phyloP scores from a whole-genome alignment of 1,140 invertebrate genomes.

The Coboldia fuscipes region DNA sequence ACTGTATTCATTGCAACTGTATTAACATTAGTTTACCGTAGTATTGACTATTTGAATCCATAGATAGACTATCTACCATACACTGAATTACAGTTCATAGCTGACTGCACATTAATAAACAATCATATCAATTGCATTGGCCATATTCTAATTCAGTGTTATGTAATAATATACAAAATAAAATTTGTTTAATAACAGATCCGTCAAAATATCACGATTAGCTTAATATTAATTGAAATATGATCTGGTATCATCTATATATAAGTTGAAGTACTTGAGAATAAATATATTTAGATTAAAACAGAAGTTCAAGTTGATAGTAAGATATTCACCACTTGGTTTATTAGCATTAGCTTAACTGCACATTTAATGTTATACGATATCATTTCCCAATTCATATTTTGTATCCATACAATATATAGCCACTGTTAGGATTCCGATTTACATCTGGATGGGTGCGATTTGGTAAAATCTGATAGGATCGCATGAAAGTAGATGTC shows the following conservation, averaged over 20 bases:
- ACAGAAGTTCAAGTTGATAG: not conserved
- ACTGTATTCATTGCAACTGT: no score
- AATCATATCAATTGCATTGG: constrained; percentile 1
- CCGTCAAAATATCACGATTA: not conserved
- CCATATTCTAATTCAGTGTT: constrained; percentile 1
- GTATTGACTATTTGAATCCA: no score
- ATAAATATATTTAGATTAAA: not conserved
- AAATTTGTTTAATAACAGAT: not conserved
- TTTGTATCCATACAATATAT: constrained; percentile 43
- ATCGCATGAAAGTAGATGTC: constrained; percentile 67
- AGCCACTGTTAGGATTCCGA: constrained; percentile 55
- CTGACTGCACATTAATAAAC: not conserved
- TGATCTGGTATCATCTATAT: not conserved
- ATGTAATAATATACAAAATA: constrained; percentile 2
- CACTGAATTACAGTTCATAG: not conserved
- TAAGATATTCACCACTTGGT: not conserved
- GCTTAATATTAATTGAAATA: constrained; percentile 3
- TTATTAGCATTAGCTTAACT: not conserved
- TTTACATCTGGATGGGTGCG: constrained; percentile 66
- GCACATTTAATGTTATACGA: not conserved
- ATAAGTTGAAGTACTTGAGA: not conserved
- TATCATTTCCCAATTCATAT: not conserved
- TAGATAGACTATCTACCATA: not conserved
- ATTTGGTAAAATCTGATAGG: constrained; percentile 71
- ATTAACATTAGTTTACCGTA: no score